Percentiles rank a stretch among this genome's conserved stretches.
Conservation (phyloP, 2,797 vertebrate species). For the Eupleurogrammus muticus region DNA sequence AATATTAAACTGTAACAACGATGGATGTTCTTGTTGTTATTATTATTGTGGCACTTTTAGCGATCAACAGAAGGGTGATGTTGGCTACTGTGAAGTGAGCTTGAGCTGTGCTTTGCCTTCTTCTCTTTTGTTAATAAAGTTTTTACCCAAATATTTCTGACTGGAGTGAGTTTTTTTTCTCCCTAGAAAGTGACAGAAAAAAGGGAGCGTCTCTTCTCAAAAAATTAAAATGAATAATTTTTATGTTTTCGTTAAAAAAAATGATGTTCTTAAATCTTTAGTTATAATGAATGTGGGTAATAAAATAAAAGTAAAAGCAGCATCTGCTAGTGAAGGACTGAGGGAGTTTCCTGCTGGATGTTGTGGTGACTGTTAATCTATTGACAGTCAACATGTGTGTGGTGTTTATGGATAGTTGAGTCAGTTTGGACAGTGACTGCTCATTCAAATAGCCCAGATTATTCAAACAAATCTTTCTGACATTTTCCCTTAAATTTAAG, state of each 20-base stretch:
- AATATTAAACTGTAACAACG: constrained; percentile 70
- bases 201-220: neutral
- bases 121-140: constrained; percentile 86
- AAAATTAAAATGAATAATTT: neutral
- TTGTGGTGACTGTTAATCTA: constrained; percentile 1
- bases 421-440: neutral
- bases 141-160: constrained; percentile 69
- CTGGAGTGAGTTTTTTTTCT: neutral
- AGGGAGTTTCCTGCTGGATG: neutral
- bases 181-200: neutral
- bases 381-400: constrained; percentile 30
- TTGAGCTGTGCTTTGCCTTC: constrained; percentile 80
- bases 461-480: neutral
- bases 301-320: neutral
- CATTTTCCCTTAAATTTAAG: neutral
- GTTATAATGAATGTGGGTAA: neutral
- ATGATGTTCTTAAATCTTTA: neutral
- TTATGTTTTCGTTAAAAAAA: too few relatives aligned
- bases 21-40: constrained; percentile 63
- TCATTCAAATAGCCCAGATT: neutral
- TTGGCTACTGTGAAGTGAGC: constrained; percentile 66
- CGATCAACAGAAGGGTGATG: constrained; percentile 34
- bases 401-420: neutral
- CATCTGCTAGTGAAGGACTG: neutral
- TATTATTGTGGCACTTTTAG: constrained; percentile 64